Evolutionary conservation across 2,888 invertebrate species (phyloP), one percentile per base, ranked within the genome.

Genomic region (Scrobipalpa costella): DNA sequence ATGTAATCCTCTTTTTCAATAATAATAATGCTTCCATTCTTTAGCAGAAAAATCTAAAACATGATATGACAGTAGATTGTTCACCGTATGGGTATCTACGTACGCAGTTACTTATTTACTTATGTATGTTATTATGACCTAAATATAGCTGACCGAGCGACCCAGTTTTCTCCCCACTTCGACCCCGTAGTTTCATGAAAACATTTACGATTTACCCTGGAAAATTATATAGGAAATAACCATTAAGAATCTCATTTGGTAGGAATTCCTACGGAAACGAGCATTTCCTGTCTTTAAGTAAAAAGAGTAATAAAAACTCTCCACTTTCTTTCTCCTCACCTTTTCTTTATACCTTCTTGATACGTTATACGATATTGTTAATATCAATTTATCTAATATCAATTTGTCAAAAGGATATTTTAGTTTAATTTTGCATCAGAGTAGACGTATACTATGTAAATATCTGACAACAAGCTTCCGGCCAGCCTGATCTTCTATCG

Each of bases 91-190:
- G 40, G 1, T 40, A 40, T n/a, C 1, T 15, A 15, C 27, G 27
- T 27, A 27, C 5, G 27, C 27, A 27, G 27, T 27, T 27, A 27
- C 27, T 3, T n/a, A n/a, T n/a, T n/a, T 40, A 40, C 13, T 40
- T 13, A 40, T 13, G 40, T 44, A 40, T 40, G 11, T 13, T 40
- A 44, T n/a, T 44, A 27, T 55, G 34, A 55, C 55, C 55, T 55
- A 27, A 55, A 55, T 55, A 55, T 44, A 15, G 55, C 15, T 7
- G 15, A 11, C 33, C n/a, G 33, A 6, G 55, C 15, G 55, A 55
- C 55, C 55, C 27, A 55, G 34, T 55, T 55, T n/a, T 55, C 33
- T 52, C 55, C 55, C 55, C 13, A n/a, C 55, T 55, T 34, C 55
- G 55, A 55, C 55, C 55, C 5, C 55, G 33, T 55, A 55, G 34